Percentiles rank a stretch among this genome's conserved stretches.
Conservation (phyloP, 2,888 invertebrate genomes). For the Monoplex corrugatus region DNA sequence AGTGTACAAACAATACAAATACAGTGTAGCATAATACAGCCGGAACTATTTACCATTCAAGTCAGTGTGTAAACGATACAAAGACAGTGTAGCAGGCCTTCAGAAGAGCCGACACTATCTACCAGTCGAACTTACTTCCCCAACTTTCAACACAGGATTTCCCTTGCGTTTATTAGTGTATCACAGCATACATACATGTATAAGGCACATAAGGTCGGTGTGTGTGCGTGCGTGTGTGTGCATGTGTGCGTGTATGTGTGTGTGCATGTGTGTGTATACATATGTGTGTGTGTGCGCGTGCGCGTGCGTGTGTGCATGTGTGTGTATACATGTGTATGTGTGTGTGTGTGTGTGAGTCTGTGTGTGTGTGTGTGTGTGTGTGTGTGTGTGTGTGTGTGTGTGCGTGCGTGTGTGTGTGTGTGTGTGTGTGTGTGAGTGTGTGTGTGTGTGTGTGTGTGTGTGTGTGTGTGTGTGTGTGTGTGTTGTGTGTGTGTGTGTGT, state of each 20-base stretch:
- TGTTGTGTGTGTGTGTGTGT: no score
- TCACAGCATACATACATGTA: no score
- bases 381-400: neutral
- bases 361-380: neutral
- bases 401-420: neutral
- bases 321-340: neutral
- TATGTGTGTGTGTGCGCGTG: neutral
- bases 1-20: no score
- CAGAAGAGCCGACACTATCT: no score
- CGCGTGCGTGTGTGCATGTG: conserved; percentile 1
- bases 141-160: no score
- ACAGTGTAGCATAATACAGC: no score
- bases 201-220: no score
- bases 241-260: neutral
- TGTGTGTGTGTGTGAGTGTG: conserved; percentile 2
- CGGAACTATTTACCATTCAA: no score
- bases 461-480: neutral
- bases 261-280: neutral
- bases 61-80: no score
- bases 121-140: no score
- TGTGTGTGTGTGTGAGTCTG: neutral
- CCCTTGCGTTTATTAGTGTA: no score
- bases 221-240: neutral
- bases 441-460: conserved; percentile 4
- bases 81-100: no score